Base-by-base conservation (phyloP, 2,797 vertebrate genomes). In the Valencia hispanica region DNA sequence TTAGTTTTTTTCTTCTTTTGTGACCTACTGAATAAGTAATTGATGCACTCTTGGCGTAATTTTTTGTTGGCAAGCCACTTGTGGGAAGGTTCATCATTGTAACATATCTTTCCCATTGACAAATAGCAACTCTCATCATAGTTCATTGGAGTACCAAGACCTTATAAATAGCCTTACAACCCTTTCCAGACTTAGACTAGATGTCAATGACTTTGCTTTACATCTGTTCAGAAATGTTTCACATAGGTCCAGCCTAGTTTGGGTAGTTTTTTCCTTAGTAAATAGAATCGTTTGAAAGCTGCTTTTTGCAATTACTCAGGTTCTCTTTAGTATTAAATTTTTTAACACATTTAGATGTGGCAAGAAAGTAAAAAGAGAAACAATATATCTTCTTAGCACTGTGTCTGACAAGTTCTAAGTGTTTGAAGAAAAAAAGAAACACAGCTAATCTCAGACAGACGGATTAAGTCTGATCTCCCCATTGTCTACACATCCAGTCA, bases 401-500 rank as follows among this genome's bases (percentile, higher is more conserved):
- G 65, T 43, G 45, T 45, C 39, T 68, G 39, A 45, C 10, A 68
- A 45, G 15, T 25, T 43, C 76, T 74, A 76, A 83, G 77, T 57
- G 76, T 84, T 85, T 83, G 84, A 81, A 48, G 61, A 68, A 72
- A 85, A 85, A 51, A 20, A 57, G 25, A 48, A 2, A 45, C 48
- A 39, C 50, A 8, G 70, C 73, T 72, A 34, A 75, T 78, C 72
- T 82, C 69, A 81, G 69, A 79, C 81, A 55, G 81, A 74, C 1
- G 51, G 25, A 53, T 73, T 75, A 72, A 85, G 71, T 76, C 55
- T 25, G 51, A 79, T 69, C 73, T 74, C 59, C 72, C 25, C 59
- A 45, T 72, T 78, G 84, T 84, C 81, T 87, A 36, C 77, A 73
- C 76, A 86, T 86, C 78, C 84, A 83, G 81, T 72, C 86, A 87